Evolutionary conservation across 2,113 vertebrate genomes (phyloP).

Genomic region (Asarcornis scutulata): DNA sequence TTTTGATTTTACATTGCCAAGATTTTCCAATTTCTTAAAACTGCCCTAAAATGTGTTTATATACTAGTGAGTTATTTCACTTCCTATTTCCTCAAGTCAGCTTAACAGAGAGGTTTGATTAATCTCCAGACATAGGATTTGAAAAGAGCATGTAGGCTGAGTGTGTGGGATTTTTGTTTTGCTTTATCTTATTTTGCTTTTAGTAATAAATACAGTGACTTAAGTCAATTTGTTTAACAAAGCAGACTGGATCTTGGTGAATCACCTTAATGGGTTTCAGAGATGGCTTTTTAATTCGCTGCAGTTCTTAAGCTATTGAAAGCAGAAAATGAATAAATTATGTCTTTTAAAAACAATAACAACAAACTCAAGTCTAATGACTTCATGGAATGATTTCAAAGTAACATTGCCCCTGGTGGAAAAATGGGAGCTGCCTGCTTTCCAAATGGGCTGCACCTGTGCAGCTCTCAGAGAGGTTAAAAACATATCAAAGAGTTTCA

Average conservation of each 20-base stretch:
- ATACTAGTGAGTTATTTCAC: neutral
- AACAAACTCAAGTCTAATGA: conserved; percentile 55
- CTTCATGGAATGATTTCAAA: conserved; percentile 58
- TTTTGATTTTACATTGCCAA: neutral
- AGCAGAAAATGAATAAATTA: conserved; percentile 4
- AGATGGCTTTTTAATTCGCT: conserved; percentile 44
- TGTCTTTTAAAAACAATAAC: conserved; percentile 44
- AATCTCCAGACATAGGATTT: neutral
- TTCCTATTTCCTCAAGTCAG: neutral
- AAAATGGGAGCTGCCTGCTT: conserved; percentile 32
- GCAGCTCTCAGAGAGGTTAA: conserved; percentile 6
- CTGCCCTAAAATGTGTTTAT: neutral
- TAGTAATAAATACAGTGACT: neutral
- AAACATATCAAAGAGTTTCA: conserved; percentile 39
- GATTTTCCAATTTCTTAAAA: neutral
- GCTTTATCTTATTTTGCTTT: neutral
- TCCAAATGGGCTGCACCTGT: conserved; percentile 63
- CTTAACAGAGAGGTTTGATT: neutral
- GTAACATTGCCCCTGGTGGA: conserved; percentile 35
- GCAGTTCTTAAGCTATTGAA: conserved; percentile 29
- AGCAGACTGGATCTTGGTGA: neutral
- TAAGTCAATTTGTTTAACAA: conserved; percentile 28
- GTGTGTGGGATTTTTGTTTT: neutral
- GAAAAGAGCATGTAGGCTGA: neutral
- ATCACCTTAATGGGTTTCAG: conserved; percentile 36